Percentiles rank a stretch among this genome's conserved stretches.
These are phyloP conservation scores for Coendou prehensilis DNA, from an alignment of 2,797 vertebrate species.

Conservation along the genomic window DNA sequence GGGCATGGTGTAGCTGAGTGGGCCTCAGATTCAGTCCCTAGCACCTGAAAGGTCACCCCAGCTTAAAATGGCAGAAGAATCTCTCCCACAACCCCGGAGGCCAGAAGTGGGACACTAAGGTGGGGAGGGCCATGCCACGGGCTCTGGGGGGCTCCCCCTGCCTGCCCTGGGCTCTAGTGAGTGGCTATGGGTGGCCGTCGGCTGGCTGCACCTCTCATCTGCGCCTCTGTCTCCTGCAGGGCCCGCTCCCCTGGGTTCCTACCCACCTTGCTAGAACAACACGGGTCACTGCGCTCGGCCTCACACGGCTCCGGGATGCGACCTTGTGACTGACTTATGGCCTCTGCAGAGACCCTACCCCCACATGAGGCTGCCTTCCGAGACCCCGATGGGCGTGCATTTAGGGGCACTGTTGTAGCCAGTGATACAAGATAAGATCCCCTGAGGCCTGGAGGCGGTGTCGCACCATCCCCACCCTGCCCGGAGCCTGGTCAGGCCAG, in stretches of 20 bases:
- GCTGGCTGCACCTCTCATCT: background rate
- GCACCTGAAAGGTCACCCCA: background rate
- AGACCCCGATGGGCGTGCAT: background rate
- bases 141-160: background rate
- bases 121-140: accelerated
- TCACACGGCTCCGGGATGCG: background rate
- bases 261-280: background rate
- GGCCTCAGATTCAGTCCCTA: background rate
- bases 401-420: no score
- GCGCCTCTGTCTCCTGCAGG: background rate
- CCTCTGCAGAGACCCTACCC: background rate
- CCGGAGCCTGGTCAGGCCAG: constrained; percentile 8
- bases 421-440: background rate
- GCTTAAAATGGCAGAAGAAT: no score
- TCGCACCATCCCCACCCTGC: background rate
- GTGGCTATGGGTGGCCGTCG: background rate
- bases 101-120: background rate
- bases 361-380: background rate
- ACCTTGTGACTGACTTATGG: background rate
- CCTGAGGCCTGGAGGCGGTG: background rate
- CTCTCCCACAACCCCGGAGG: background rate
- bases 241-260: background rate
- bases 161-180: background rate
- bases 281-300: accelerated
- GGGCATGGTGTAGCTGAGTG: no score